phyloP scores from a whole-genome alignment of 2,797 vertebrate genomes.

The Amblyopsis hoosieri region DNA sequence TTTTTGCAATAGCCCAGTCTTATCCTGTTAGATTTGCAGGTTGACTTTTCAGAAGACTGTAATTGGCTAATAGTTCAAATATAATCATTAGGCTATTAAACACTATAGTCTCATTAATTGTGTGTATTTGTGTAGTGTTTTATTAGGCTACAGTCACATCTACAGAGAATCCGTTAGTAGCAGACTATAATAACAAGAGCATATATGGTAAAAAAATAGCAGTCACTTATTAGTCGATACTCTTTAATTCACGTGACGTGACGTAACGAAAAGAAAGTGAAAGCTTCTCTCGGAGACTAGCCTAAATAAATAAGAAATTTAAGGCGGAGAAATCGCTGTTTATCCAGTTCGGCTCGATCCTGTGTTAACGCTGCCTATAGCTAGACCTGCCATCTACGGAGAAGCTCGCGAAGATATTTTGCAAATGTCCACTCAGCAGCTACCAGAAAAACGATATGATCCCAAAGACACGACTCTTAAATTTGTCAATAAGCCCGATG shows the following conservation, averaged over 20 bases:
- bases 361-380: not conserved
- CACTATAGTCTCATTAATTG: too few species aligned
- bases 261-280: conserved; percentile 30
- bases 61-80: too few species aligned
- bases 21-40: too few species aligned
- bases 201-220: not conserved
- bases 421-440: conserved; percentile 28
- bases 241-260: conserved; percentile 26
- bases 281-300: conserved; percentile 2
- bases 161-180: too few species aligned
- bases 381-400: not conserved
- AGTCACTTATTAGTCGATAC: not conserved
- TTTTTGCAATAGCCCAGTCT: too few species aligned
- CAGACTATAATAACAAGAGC: too few species aligned
- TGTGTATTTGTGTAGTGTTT: too few species aligned
- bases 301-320: not conserved
- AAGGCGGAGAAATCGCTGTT: too few species aligned
- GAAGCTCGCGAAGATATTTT: not conserved
- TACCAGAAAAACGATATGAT: conserved; percentile 57
- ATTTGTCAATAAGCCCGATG: conserved; percentile 70
- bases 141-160: too few species aligned
- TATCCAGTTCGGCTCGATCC: too few species aligned
- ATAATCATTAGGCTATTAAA: too few species aligned
- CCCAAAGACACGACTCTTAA: conserved; percentile 61
- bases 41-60: too few species aligned